A percentile compares a stretch with the other conserved stretches of the same genome.
Conservation (phyloP, 2,113 vertebrate species). For the Bombycilla garrulus region DNA sequence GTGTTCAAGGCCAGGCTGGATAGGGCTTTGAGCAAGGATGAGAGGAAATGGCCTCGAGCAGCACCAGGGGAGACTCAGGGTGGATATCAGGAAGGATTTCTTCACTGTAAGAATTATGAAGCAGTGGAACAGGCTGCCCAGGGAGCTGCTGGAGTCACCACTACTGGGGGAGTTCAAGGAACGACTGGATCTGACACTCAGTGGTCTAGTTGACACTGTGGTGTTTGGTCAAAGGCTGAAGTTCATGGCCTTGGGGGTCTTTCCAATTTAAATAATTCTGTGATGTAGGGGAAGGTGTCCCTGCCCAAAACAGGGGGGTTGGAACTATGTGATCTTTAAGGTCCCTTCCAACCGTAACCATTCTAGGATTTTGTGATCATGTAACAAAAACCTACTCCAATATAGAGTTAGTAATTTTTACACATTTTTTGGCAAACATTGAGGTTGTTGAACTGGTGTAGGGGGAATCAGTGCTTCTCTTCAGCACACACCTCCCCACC, state of each 20-base stretch:
- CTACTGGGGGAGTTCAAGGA: not conserved
- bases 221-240: not conserved
- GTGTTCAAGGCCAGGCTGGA: not conserved
- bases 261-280: not conserved
- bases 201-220: rapidly evolving
- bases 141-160: not conserved
- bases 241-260: not conserved
- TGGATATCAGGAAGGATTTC: not conserved
- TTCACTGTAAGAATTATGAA: not conserved
- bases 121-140: not conserved
- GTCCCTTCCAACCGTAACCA: not conserved
- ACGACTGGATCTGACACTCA: not conserved
- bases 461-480: not conserved
- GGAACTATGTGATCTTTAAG: not conserved
- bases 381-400: not conserved
- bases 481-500: not conserved
- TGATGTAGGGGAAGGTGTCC: not conserved
- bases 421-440: not conserved
- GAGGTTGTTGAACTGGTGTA: not conserved
- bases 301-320: not conserved
- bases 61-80: not conserved
- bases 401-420: no score
- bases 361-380: not conserved
- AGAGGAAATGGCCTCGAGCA: not conserved
- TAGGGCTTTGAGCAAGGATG: not conserved